These are phyloP conservation scores for Hipposideros armiger DNA, from an alignment of 2,113 vertebrate species.

Conservation along the genomic window DNA sequence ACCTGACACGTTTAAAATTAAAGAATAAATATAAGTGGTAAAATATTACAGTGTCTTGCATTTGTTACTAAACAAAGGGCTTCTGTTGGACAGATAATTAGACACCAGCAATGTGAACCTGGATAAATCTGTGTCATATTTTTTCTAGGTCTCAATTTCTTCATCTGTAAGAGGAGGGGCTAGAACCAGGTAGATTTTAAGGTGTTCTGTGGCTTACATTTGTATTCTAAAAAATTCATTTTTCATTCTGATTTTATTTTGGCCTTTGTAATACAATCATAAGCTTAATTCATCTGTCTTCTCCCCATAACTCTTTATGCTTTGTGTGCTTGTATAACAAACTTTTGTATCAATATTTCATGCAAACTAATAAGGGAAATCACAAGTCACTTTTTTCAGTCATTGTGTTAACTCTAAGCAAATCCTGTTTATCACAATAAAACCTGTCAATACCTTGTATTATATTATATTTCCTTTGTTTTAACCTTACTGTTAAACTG, in stretches of 20 bases:
- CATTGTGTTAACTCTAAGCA: not conserved
- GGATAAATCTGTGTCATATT: not conserved
- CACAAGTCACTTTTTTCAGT: not conserved
- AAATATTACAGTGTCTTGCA: not conserved
- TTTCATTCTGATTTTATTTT: slow-evolving; percentile 27
- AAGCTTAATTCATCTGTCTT: not conserved
- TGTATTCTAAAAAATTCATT: not conserved
- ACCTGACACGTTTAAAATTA: not conserved
- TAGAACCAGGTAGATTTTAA: not conserved
- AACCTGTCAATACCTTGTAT: not conserved
- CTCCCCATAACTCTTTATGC: not conserved
- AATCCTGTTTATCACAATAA: not conserved
- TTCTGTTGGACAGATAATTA: not conserved
- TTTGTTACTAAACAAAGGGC: not conserved
- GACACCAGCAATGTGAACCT: not conserved
- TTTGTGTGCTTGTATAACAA: not conserved
- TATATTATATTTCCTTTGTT: not conserved
- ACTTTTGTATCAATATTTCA: not conserved
- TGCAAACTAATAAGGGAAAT: not conserved
- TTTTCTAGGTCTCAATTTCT: slow-evolving; percentile 2
- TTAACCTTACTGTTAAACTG: not conserved
- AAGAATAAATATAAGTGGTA: not conserved
- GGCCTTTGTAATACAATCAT: not conserved
- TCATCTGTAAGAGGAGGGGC: not conserved
- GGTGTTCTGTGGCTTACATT: not conserved